Conservation (phyloP, 2,888 invertebrate genomes). For the Osedax frankpressi region DNA sequence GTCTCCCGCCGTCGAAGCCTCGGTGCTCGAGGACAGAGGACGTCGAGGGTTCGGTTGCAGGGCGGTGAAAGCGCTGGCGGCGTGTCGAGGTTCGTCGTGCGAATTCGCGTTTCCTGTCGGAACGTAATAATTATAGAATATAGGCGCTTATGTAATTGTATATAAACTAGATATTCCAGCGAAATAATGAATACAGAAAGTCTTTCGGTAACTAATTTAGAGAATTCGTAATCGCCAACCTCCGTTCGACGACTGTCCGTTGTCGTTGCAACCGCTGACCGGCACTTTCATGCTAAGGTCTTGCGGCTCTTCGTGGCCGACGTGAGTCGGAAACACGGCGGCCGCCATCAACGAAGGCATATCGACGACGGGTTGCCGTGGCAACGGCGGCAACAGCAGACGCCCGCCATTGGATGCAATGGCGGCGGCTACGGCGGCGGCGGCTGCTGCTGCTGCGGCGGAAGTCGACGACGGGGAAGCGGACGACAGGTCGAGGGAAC, state of each 20-base stretch:
- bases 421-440: too few relatives aligned
- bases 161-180: too few relatives aligned
- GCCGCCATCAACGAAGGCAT: too few relatives aligned
- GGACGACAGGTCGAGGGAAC: background rate
- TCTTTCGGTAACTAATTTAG: too few relatives aligned
- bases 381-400: too few relatives aligned
- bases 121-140: too few relatives aligned
- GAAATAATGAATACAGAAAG: too few relatives aligned
- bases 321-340: background rate
- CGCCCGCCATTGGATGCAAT: too few relatives aligned
- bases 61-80: constrained; percentile 57
- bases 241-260: too few relatives aligned
- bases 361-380: too few relatives aligned
- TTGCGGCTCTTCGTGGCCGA: constrained; percentile 55
- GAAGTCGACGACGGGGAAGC: background rate
- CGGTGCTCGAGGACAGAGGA: constrained; percentile 52
- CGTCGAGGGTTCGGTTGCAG: constrained; percentile 42
- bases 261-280: constrained; percentile 3
- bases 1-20: constrained; percentile 51
- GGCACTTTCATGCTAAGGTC: constrained; percentile 22
- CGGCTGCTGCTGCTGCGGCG: background rate
- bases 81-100: constrained; percentile 31
- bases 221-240: too few relatives aligned
- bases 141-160: too few relatives aligned
- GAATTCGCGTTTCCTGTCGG: background rate